Evolutionary conservation across 1,140 invertebrate genomes (phyloP), one percentile per base, ranked within the genome.

Genomic region (Dufourea novaeangliae): DNA sequence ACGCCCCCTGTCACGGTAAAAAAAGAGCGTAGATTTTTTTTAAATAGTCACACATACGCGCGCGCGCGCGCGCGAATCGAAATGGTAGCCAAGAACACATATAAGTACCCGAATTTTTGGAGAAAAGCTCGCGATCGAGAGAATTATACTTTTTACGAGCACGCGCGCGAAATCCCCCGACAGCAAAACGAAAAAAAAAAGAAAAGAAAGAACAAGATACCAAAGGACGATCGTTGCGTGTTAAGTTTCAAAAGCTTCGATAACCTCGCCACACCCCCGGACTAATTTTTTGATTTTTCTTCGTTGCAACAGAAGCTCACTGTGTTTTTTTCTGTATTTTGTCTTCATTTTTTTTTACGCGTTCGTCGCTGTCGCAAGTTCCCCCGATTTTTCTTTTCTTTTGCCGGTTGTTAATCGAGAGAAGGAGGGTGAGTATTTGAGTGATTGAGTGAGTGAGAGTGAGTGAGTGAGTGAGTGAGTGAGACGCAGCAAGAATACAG

Each of bases 21-120:
- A 12, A 5, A 56, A 27, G 39, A 59, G 37, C 56, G 57, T 71
- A 71, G 75, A 71, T 71, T 77, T 77, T 77, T 77, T 77, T 62
- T 62, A 71, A 20, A 62, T 68, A 76, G 50, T 32, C 72, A 61
- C 41, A 8, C 10, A 27, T 12, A 41, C 39, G 17, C 39, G 2
- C 39, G 17, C 39, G 3, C 39, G n/a, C 44, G 44, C 10, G 10
- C 34, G 10, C 34, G 5, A 50, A n/a, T 57, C 39, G 54, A 50
- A n/a, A 56, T 74, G 11, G 17, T 50, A 50, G 44, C n/a, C 20
- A 8, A 29, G n/a, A n/a, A n/a, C n/a, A n/a, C n/a, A n/a, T n/a
- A n/a, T n/a, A 17, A 22, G 34, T 66, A 50, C 12, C 12, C 22
- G 39, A 29, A 46, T 39, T 46, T 69, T 69, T 57, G 11, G n/a